Percentiles rank a stretch among this genome's conserved stretches.
Evolutionary conservation across 2,113 vertebrate genomes (phyloP).

Genomic region (Nothobranchius furzeri): DNA sequence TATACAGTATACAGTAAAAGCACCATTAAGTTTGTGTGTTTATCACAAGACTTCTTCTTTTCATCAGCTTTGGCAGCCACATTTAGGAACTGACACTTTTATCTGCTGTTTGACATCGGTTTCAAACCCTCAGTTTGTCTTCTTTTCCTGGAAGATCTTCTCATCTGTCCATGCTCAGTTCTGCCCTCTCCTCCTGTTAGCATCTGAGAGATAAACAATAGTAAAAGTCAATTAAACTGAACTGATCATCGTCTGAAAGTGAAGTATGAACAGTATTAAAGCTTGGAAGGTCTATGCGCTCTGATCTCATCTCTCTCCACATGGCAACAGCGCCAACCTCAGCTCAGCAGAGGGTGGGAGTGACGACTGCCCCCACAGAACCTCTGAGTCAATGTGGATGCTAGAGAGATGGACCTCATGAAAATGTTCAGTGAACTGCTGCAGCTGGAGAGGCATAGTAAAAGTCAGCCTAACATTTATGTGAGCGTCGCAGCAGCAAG

Average conservation of each 20-base stretch:
- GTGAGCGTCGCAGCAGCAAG: constrained; percentile 18
- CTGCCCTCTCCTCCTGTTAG: constrained; percentile 53
- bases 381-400: constrained; percentile 11
- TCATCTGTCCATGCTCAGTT: constrained; percentile 26
- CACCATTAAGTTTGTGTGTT: constrained; percentile 48
- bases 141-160: constrained; percentile 7
- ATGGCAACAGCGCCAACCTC: constrained; percentile 32
- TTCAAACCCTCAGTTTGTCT: constrained; percentile 21
- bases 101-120: constrained; percentile 10
- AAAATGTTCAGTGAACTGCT: constrained; percentile 22
- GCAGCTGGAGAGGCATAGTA: constrained; percentile 26
- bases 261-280: constrained; percentile 12
- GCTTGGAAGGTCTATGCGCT: constrained; percentile 7
- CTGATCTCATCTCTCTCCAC: constrained; percentile 24
- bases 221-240: constrained; percentile 1
- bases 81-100: constrained; percentile 32
- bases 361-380: constrained; percentile 7
- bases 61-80: constrained; percentile 28
- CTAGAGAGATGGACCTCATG: background rate
- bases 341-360: constrained; percentile 26
- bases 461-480: constrained; percentile 30
- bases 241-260: background rate
- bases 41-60: constrained; percentile 35
- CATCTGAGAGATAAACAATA: constrained; percentile 43
- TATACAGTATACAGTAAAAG: constrained; percentile 58